phyloP scores from a whole-genome alignment of 2,888 invertebrate species.

The Dicycla oo region DNA sequence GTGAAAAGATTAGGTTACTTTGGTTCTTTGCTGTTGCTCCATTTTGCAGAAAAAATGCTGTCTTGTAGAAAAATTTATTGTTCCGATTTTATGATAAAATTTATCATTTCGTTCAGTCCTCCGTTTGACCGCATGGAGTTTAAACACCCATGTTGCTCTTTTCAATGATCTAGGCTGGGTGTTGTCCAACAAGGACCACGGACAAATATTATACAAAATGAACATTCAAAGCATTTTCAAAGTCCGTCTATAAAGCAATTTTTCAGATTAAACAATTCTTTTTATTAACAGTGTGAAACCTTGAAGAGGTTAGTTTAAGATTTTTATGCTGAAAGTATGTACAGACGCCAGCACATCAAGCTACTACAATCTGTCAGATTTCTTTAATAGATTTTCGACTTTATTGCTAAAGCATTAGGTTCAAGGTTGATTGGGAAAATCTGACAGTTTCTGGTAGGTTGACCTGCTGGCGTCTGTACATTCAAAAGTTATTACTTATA shows the following conservation, averaged over 20 bases:
- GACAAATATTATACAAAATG: background rate
- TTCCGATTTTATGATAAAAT: too few relatives aligned
- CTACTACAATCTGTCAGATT: too few relatives aligned
- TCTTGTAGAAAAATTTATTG: background rate
- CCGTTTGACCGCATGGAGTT: background rate
- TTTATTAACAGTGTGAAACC: conserved; percentile 21
- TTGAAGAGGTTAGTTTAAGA: conserved; percentile 7
- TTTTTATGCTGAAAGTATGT: conserved; percentile 29
- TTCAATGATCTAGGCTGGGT: background rate
- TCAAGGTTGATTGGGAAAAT: too few relatives aligned
- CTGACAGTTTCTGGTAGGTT: too few relatives aligned
- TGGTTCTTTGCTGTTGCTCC: background rate
- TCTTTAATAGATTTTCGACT: too few relatives aligned
- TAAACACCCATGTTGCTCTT: background rate
- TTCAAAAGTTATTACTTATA: conserved; percentile 27
- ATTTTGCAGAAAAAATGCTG: background rate
- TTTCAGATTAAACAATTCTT: conserved; percentile 10
- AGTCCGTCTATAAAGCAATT: background rate
- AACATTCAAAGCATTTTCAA: background rate
- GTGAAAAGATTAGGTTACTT: conserved; percentile 50
- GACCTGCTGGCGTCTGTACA: too few relatives aligned
- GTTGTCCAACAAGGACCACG: background rate
- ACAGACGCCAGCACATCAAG: too few relatives aligned
- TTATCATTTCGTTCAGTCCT: background rate
- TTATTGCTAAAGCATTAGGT: too few relatives aligned